These are phyloP conservation scores for Rhineura floridana DNA, from an alignment of 2,113 vertebrate genomes.

Conservation along the genomic window DNA sequence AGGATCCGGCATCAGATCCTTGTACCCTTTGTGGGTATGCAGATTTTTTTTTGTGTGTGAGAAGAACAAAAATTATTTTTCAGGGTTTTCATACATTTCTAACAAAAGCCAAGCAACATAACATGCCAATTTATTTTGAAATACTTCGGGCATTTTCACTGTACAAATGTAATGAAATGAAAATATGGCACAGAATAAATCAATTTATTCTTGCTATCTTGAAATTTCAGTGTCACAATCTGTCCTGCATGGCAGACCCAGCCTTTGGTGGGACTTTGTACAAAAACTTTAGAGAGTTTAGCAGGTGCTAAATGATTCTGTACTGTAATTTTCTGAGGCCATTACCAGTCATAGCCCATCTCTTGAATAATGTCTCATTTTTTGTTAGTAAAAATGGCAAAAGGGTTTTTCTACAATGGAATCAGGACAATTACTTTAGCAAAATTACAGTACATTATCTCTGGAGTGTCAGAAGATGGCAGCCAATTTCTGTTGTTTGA, in stretches of 20 bases:
- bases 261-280: conserved; percentile 18
- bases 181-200: conserved; percentile 26
- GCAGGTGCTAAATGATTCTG: conserved; percentile 53
- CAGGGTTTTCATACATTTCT: not conserved
- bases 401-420: conserved; percentile 36
- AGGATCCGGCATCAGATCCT: not conserved
- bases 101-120: not conserved
- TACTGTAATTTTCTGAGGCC: conserved; percentile 56
- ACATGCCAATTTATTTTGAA: not conserved
- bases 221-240: not conserved
- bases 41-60: not conserved
- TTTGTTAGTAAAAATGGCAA: not conserved
- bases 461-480: conserved; percentile 63
- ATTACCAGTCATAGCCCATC: conserved; percentile 33
- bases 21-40: rapidly evolving
- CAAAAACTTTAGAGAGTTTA: conserved; percentile 49
- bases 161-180: conserved; percentile 28
- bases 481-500: conserved; percentile 68
- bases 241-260: not conserved
- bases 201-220: conserved; percentile 13
- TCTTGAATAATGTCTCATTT: conserved; percentile 49
- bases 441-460: conserved; percentile 45
- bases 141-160: not conserved
- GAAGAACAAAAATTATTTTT: not conserved
- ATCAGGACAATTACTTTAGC: conserved; percentile 55